phyloP scores from a whole-genome alignment of 1,140 invertebrate species.

The Coptotermes formosanus region DNA sequence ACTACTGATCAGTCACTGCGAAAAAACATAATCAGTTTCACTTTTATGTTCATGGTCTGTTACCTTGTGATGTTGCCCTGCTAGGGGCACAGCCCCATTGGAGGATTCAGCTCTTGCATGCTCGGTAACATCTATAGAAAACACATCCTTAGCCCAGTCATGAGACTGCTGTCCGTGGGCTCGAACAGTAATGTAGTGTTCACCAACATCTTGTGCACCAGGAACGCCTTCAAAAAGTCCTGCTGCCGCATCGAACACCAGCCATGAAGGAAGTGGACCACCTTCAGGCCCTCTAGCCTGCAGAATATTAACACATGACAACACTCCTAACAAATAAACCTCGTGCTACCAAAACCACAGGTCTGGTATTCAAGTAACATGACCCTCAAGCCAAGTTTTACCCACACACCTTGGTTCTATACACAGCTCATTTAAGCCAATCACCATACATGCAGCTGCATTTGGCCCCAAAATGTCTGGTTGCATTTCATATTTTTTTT shows the following conservation, averaged over 20 bases:
- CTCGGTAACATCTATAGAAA: slow-evolving; percentile 51
- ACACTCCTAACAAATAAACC: slow-evolving; percentile 12
- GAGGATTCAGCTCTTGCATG: background rate
- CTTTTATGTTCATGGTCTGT: too few relatives aligned
- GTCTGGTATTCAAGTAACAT: background rate
- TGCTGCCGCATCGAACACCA: slow-evolving; percentile 43
- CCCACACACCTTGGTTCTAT: background rate
- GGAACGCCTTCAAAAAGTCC: slow-evolving; percentile 57
- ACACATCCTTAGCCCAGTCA: slow-evolving; percentile 50
- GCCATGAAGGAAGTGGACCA: slow-evolving; percentile 43
- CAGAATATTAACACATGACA: slow-evolving; percentile 36
- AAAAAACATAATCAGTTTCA: too few relatives aligned
- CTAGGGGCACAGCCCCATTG: background rate
- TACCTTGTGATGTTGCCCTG: background rate
- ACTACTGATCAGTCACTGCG: too few relatives aligned
- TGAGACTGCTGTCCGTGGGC: slow-evolving; percentile 47
- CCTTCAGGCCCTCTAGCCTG: slow-evolving; percentile 42
- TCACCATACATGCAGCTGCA: too few relatives aligned
- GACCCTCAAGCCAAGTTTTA: background rate
- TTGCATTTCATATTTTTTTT: too few relatives aligned
- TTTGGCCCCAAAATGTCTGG: too few relatives aligned
- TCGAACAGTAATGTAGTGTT: slow-evolving; percentile 53
- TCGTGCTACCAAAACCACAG: background rate
- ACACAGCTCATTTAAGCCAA: too few relatives aligned
- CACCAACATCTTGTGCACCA: slow-evolving; percentile 53